Base-by-base conservation (phyloP, 2,888 invertebrate genomes). In the Adineta ricciae region DNA sequence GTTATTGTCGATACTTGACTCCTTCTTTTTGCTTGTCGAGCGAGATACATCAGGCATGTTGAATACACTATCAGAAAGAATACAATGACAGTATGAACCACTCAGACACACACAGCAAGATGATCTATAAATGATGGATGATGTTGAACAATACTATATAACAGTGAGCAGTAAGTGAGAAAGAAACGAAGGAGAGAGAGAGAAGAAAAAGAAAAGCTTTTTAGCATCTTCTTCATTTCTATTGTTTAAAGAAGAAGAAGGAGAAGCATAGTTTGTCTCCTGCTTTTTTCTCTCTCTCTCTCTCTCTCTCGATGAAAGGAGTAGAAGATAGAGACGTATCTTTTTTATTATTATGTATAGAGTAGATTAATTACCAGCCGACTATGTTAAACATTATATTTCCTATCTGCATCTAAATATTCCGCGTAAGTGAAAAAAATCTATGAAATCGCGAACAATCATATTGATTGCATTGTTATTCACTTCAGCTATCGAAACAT, bases 61-160 rank as follows among this genome's bases (percentile, higher is more conserved):
- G 32, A 2, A 64, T 64, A 36, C 27, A 64, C 19, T 64, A 64
- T 64, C 64, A 64, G 64, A 64, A 64, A 14, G 64, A 64, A 36
- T 64, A 32, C 64, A 64, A 64, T 64, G 64, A 64, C 64, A 64
- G 19, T 64, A 27, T 64, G 64, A 64, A 64, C 32, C 64, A 32
- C 64, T 64, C 64, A 64, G 32, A 64, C 64, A 64, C 11, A 64
- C 64, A 32, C 64, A 64, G 64, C 64, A 32, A 32, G 64, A 64
- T 64, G 32, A 64, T 64, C 64, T 64, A 64, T 64, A 64, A 64
- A 64, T 64, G 64, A 64, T 64, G 64, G 32, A 64, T 64, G 64
- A 64, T 32, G 64, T 32, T 64, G 5, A 64, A 64, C 32, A 64
- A 64, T 64, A 64, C 64, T 32, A 32, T 64, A 19, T 64, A 16